Percentiles rank a stretch among this genome's conserved stretches.
These are phyloP conservation scores for Orycteropus afer DNA, from an alignment of 2,113 vertebrate species.

Conservation along the genomic window DNA sequence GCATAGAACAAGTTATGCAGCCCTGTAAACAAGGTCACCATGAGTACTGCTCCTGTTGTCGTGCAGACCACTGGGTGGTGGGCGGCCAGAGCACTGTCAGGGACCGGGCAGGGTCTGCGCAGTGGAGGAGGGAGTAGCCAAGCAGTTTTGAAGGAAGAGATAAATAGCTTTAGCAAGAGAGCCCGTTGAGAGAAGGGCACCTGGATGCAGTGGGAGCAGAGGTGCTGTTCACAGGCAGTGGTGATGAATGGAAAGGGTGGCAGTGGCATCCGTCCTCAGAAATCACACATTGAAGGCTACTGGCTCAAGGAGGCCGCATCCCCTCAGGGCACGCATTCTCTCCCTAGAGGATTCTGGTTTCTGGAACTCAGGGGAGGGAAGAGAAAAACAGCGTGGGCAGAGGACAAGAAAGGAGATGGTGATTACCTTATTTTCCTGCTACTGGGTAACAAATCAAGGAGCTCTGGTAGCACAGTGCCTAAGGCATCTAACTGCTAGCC, in stretches of 20 bases:
- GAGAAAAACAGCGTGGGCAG: neutral
- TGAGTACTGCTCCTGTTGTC: neutral
- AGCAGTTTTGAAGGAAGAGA: neutral
- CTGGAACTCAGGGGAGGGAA: neutral
- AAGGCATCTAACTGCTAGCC: too few species aligned
- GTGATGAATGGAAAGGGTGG: neutral
- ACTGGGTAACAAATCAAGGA: neutral
- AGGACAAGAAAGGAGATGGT: neutral
- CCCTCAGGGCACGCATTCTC: neutral
- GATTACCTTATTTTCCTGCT: neutral
- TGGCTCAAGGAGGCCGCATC: neutral
- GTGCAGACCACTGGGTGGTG: neutral
- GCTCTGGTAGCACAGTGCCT: too few species aligned
- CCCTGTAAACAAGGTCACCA: neutral
- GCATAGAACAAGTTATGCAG: neutral
- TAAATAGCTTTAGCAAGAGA: neutral
- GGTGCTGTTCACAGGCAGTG: neutral
- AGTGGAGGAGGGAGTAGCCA: neutral
- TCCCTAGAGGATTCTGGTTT: neutral
- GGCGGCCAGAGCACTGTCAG: neutral
- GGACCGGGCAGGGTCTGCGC: neutral
- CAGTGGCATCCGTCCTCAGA: fast-evolving
- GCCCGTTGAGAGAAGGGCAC: neutral
- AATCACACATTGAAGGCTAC: neutral
- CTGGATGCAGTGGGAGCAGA: neutral